Percentiles rank a stretch among this genome's conserved stretches.
These are phyloP conservation scores for Lineus longissimus DNA, from an alignment of 1,140 invertebrate species.

Conservation along the genomic window DNA sequence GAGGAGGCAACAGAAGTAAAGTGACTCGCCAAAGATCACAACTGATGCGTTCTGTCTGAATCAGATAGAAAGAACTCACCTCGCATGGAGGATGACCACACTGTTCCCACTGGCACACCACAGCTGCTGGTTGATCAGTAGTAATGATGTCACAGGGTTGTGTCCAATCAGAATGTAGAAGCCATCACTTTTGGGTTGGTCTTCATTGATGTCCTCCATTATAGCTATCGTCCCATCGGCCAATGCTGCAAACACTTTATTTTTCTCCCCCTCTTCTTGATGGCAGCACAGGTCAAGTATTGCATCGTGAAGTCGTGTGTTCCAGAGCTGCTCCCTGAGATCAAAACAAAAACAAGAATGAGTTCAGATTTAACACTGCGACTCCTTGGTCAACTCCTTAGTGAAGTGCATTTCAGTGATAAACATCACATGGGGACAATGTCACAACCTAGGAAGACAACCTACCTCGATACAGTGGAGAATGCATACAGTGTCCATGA, in stretches of 20 bases:
- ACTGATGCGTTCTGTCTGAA: too few relatives aligned
- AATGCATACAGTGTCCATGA: constrained; percentile 54
- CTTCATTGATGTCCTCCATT: constrained; percentile 40
- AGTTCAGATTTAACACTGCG: too few relatives aligned
- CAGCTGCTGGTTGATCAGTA: constrained; percentile 50
- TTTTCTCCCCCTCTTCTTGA: constrained; percentile 37
- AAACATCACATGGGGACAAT: too few relatives aligned
- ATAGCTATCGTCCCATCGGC: constrained; percentile 59
- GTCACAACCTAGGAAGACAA: constrained; percentile 4
- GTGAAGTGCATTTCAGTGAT: too few relatives aligned
- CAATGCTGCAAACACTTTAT: constrained; percentile 53
- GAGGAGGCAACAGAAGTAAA: too few relatives aligned
- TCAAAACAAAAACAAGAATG: constrained; percentile 8
- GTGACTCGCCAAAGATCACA: too few relatives aligned
- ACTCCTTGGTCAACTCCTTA: too few relatives aligned
- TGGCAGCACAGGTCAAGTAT: constrained; percentile 51
- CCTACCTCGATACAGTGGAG: constrained; percentile 34
- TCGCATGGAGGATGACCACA: constrained; percentile 54
- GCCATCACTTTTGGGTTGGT: constrained; percentile 37
- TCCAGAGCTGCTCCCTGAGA: constrained; percentile 52
- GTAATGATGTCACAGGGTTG: constrained; percentile 54
- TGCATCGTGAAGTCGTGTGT: constrained; percentile 56
- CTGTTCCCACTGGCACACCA: constrained; percentile 58
- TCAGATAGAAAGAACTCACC: constrained; percentile 43
- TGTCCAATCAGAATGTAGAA: constrained; percentile 58